Base-by-base conservation (phyloP, 2,888 invertebrate species). In the Axea sp. region DNA sequence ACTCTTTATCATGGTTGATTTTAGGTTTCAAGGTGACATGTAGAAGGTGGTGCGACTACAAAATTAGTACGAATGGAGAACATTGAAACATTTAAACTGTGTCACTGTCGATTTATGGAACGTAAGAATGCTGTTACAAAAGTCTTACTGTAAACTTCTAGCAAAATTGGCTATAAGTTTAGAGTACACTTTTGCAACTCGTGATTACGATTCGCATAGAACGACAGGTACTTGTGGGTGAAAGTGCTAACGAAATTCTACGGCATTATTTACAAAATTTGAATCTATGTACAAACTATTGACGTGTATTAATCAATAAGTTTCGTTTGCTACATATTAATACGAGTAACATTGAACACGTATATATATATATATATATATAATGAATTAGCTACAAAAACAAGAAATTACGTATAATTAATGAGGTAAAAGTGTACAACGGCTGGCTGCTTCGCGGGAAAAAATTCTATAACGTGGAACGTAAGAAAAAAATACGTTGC, bases 191-290 rank as follows among this genome's bases (percentile, higher is more conserved):
- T n/a, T n/a, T n/a, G n/a, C n/a, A n/a, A n/a, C n/a, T n/a, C n/a
- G n/a, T n/a, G n/a, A n/a, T n/a, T n/a, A n/a, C n/a, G n/a, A n/a
- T n/a, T n/a, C n/a, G n/a, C n/a, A n/a, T n/a, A 15, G 17, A n/a
- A n/a, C 1, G 35, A 35, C 35, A 9, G 37, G 11, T 19, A 12
- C 11, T 9, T 5, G 4, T 15, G n/a, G n/a, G 8, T 39, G 33
- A 47, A 9, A 35, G 11, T 22, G 7, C 11, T 30, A 28, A 8
- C 6, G 24, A 39, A 68, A 24, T 28, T 49, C 68, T 68, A 68
- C 68, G 22, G 19, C 47, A 67, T 67, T 67, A 67, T 67, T 55
- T 45, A 67, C 65, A 67, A 37, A 28, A 15, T 1, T 57, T 31
- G 45, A 31, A 28, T 37, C 17, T 55, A 68, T 51, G 11, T 68